Base-by-base conservation (phyloP, 2,113 vertebrate species). In the Cygnus atratus region DNA sequence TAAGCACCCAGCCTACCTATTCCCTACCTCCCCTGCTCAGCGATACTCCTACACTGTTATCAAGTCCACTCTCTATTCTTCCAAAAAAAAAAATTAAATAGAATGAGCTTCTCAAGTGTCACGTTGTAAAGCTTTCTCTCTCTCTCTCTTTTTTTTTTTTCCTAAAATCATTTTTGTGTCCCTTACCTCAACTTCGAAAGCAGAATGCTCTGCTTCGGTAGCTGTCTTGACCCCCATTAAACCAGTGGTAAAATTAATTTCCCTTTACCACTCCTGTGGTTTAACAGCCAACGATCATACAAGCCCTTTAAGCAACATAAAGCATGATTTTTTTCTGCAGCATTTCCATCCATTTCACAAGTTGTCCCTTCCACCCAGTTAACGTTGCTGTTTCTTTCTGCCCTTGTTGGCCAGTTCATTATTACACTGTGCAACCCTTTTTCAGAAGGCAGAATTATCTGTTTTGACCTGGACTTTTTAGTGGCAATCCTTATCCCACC, bases 401-500 rank as follows among this genome's bases (percentile, higher is more conserved):
- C 24, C 18, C 21, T 50, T 70, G 9, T 59, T 55, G 46, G 14
- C 28, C 52, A 74, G 31, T 10, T 86, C 63, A 65, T 67, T 35
- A 43, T 2, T 39, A 39, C 26, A 52, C 24, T 61, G 6, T 43
- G 29, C 17, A 82, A 13, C 12, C 10, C 33, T 41, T 75, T 62
- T 59, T 52, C 52, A 35, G 68, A 62, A 72, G 41, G n/a, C 70
- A 57, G 78, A 84, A 35, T 19, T 39, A 55, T 17, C 37, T 31
- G 7, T 61, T 72, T 7, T 11, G 9, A 9, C 31, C 15, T 28
- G 29, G 62, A 44, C 63, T 84, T 62, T 2, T 58, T 19, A 43
- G n/a, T 0, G 1, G 24, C 1, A 0, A 20, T 19, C 57, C 24
- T 74, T 35, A 66, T 9, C 19, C 21, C 25, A n/a, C 26, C 18